A percentile compares a stretch with the other conserved stretches of the same genome.
phyloP scores from a whole-genome alignment of 2,888 invertebrate genomes.

The Mallateleia sp. region DNA sequence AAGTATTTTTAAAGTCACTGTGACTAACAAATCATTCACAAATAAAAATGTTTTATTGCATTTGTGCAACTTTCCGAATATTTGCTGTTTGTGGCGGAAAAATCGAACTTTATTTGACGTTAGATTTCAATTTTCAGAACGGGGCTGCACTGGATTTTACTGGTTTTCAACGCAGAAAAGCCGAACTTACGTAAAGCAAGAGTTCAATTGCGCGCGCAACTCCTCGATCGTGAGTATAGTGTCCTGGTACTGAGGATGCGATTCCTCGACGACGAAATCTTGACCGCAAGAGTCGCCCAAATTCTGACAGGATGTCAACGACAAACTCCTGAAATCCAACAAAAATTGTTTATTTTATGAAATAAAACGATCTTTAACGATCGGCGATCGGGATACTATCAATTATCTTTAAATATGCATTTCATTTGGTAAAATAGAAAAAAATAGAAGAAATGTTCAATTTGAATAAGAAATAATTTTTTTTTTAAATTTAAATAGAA shows the following conservation, averaged over 20 bases:
- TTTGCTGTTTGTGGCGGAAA: not conserved
- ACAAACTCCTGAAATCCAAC: conserved; percentile 87
- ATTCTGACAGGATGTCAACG: conserved; percentile 83
- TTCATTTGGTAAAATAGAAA: too few species aligned
- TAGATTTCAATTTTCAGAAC: conserved; percentile 18
- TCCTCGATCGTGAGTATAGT: conserved; percentile 93
- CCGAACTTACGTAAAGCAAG: conserved; percentile 92
- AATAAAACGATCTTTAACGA: too few species aligned
- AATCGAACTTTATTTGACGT: not conserved
- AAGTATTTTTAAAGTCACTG: too few species aligned
- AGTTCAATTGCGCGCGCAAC: conserved; percentile 93
- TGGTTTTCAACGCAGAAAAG: not conserved
- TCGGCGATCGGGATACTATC: too few species aligned
- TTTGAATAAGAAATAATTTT: too few species aligned
- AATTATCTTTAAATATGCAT: too few species aligned
- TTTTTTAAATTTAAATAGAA: too few species aligned
- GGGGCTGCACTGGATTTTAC: not conserved
- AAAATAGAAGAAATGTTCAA: too few species aligned
- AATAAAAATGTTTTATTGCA: not conserved
- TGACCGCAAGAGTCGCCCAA: conserved; percentile 84
- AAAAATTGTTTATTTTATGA: too few species aligned
- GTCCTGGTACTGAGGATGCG: conserved; percentile 89
- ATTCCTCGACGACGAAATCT: conserved; percentile 84
- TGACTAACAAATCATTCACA: conserved; percentile 2
- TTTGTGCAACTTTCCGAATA: not conserved